phyloP scores from a whole-genome alignment of 1,140 invertebrate species.

The Sinella curviseta region DNA sequence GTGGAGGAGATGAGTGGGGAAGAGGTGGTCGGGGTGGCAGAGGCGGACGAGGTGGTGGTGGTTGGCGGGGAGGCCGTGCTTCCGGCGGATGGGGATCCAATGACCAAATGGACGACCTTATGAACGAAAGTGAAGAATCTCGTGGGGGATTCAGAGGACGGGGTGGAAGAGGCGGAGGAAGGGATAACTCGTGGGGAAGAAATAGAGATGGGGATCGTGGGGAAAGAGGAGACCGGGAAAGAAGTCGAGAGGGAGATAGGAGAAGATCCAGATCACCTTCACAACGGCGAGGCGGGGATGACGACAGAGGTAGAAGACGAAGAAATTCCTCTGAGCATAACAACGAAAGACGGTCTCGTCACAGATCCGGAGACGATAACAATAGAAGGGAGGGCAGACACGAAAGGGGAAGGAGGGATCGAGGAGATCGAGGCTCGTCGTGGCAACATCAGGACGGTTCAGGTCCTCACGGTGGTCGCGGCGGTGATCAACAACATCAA shows the following conservation, averaged over 20 bases:
- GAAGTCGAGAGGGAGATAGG: slow-evolving; percentile 40
- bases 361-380: slow-evolving; percentile 42
- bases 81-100: no score
- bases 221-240: slow-evolving; percentile 24
- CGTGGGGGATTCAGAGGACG: not conserved
- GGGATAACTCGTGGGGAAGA: not conserved
- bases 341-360: slow-evolving; percentile 46
- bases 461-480: slow-evolving; percentile 47
- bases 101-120: no score
- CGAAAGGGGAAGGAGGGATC: slow-evolving; percentile 44
- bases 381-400: slow-evolving; percentile 42
- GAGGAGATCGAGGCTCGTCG: slow-evolving; percentile 21
- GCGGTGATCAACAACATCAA: slow-evolving; percentile 37
- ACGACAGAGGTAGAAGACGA: slow-evolving; percentile 47
- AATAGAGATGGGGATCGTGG: slow-evolving; percentile 32
- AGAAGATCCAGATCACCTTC: not conserved
- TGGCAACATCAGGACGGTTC: slow-evolving; percentile 51
- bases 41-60: not conserved
- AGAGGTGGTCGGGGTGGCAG: slow-evolving; percentile 23
- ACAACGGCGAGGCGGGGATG: slow-evolving; percentile 51
- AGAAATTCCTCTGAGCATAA: slow-evolving; percentile 17
- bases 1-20: slow-evolving; percentile 12
- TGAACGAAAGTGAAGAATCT: not conserved
- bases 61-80: not conserved
- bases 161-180: slow-evolving; percentile 13